A percentile compares a stretch with the other conserved stretches of the same genome.
Conservation (phyloP, 2,888 invertebrate species). For the Helleia helle region DNA sequence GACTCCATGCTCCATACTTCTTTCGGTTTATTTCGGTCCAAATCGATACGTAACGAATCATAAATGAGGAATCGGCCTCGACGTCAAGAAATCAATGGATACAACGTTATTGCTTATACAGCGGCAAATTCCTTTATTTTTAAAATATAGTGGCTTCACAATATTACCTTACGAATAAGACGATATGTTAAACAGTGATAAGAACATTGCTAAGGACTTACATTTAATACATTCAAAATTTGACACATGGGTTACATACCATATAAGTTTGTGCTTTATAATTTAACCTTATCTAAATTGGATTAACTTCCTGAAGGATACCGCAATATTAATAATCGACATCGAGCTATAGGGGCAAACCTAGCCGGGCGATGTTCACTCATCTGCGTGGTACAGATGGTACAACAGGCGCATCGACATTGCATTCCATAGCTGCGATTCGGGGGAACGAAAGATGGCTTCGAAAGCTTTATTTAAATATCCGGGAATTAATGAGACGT, state of each 20-base stretch:
- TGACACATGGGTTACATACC: slow-evolving; percentile 64
- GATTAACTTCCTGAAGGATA: slow-evolving; percentile 70
- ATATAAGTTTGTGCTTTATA: slow-evolving; percentile 25
- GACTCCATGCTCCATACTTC: slow-evolving; percentile 65
- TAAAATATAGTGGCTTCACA: slow-evolving; percentile 74
- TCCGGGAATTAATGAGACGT: slow-evolving; percentile 50
- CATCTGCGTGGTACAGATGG: slow-evolving; percentile 64
- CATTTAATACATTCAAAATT: slow-evolving; percentile 53
- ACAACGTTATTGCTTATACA: slow-evolving; percentile 71
- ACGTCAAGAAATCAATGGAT: slow-evolving; percentile 55
- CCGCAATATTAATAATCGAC: slow-evolving; percentile 45
- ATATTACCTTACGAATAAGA: slow-evolving; percentile 69
- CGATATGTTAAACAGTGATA: slow-evolving; percentile 72
- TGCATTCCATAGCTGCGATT: slow-evolving; percentile 61
- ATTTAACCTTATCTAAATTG: slow-evolving; percentile 43
- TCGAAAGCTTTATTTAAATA: slow-evolving; percentile 64
- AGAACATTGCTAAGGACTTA: slow-evolving; percentile 66
- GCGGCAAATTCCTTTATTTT: slow-evolving; percentile 72
- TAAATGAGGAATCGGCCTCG: slow-evolving; percentile 55
- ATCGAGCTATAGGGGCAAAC: slow-evolving; percentile 70
- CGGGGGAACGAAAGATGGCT: slow-evolving; percentile 60
- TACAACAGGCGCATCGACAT: slow-evolving; percentile 41
- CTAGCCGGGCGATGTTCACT: slow-evolving; percentile 60
- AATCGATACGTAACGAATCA: slow-evolving; percentile 59
- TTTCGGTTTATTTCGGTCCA: slow-evolving; percentile 65